A percentile compares a stretch with the other conserved stretches of the same genome.
Conservation (phyloP, 2,888 invertebrate genomes). For the Tortricodes alternella region DNA sequence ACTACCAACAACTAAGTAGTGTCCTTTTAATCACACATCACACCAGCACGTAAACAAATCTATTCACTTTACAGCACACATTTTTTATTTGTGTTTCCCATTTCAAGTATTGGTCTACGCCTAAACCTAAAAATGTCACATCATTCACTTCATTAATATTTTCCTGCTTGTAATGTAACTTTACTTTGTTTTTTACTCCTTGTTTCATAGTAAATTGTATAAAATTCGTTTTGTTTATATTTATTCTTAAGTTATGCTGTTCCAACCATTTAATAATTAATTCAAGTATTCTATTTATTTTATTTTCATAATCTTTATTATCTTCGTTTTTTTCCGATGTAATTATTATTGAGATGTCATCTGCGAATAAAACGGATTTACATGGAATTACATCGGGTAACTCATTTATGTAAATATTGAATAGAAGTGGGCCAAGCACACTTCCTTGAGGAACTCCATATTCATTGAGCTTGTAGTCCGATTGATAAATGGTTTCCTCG, state of each 20-base stretch:
- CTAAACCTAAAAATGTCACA: slow-evolving; percentile 3
- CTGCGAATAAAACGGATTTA: slow-evolving; percentile 14
- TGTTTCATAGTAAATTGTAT: not conserved
- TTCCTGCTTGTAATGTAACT: not conserved
- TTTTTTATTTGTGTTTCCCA: not conserved
- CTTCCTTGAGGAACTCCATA: slow-evolving; percentile 9
- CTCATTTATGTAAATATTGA: slow-evolving; percentile 15
- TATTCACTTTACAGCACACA: not conserved
- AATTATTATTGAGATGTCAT: slow-evolving; percentile 15
- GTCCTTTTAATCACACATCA: no score
- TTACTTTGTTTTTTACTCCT: not conserved
- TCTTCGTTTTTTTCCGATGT: slow-evolving; percentile 2
- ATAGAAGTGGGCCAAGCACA: slow-evolving; percentile 12
- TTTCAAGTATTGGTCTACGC: not conserved
- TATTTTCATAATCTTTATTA: not conserved
- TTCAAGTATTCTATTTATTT: not conserved
- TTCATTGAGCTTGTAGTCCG: not conserved
- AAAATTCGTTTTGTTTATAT: slow-evolving; percentile 11
- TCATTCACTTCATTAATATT: not conserved
- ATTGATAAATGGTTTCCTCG: not conserved
- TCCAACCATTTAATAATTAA: slow-evolving; percentile 3
- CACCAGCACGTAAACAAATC: no score
- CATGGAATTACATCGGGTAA: slow-evolving; percentile 4
- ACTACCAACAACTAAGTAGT: no score
- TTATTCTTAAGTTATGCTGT: slow-evolving; percentile 2